These are phyloP conservation scores for Galerucella calmariensis DNA, from an alignment of 2,888 invertebrate genomes.

Conservation along the genomic window DNA sequence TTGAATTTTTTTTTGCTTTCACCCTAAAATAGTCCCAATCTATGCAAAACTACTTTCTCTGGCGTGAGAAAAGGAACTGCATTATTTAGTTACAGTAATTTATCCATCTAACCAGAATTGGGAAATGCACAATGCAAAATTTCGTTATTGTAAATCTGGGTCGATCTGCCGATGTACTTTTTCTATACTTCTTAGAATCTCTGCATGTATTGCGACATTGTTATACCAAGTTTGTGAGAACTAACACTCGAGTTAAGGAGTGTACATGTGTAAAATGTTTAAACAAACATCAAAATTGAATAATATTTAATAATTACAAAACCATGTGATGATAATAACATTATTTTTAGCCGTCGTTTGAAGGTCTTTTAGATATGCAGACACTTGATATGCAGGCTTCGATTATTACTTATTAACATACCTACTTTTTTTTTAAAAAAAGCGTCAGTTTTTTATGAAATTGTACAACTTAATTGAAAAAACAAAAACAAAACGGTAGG, in stretches of 20 bases:
- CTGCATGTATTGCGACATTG: not conserved
- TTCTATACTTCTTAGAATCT: too few relatives aligned
- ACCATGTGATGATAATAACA: not conserved
- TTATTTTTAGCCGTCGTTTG: constrained; percentile 8
- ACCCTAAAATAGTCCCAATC: not conserved
- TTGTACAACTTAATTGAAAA: too few relatives aligned
- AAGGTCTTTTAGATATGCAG: constrained; percentile 2
- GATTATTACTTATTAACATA: too few relatives aligned
- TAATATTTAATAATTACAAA: constrained; percentile 13
- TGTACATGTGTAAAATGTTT: not conserved
- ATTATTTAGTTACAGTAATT: not conserved
- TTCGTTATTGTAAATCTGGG: too few relatives aligned
- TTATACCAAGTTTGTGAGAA: not conserved
- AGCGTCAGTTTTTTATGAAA: too few relatives aligned
- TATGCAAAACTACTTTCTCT: constrained; percentile 5
- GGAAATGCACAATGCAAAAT: too few relatives aligned
- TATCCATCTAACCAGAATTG: too few relatives aligned
- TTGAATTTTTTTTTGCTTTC: not conserved
- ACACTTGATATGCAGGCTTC: too few relatives aligned
- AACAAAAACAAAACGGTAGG: too few relatives aligned
- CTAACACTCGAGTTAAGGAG: not conserved
- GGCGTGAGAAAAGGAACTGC: constrained; percentile 8
- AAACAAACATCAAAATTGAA: constrained; percentile 1
- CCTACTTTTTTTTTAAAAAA: too few relatives aligned
- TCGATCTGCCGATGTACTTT: too few relatives aligned